Evolutionary conservation across 2,888 invertebrate genomes (phyloP).

Genomic region (Chloroclystis v-ata): DNA sequence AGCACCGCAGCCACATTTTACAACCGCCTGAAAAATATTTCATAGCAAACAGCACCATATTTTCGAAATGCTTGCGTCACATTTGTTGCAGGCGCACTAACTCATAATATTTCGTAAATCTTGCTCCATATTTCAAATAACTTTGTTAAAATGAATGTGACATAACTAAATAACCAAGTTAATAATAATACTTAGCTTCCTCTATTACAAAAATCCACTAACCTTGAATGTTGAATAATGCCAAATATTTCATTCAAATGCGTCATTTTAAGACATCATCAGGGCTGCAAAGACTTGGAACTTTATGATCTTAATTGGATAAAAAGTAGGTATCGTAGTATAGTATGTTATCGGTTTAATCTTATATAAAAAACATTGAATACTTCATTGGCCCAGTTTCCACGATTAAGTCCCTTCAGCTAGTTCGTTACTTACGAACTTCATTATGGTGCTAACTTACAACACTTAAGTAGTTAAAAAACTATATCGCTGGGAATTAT

Average conservation of each 20-base stretch:
- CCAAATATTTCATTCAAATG: no score
- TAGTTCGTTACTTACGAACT: conserved; percentile 14
- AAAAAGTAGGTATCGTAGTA: no score
- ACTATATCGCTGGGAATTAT: not conserved
- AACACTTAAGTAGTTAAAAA: conserved; percentile 5
- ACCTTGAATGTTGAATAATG: no score
- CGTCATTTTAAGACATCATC: no score
- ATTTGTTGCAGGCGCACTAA: conserved; percentile 35
- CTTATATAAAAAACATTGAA: not conserved
- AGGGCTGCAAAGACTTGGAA: no score
- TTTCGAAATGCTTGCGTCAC: conserved; percentile 24
- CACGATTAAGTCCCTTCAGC: conserved; percentile 17
- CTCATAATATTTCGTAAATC: conserved; percentile 6
- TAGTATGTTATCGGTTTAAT: not conserved
- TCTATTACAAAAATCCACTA: no score
- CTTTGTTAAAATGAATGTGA: no score
- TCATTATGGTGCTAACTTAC: conserved; percentile 13
- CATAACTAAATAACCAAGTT: no score
- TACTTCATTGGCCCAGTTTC: conserved; percentile 6
- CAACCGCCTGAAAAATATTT: conserved; percentile 19
- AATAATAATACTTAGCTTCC: no score
- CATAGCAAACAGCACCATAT: conserved; percentile 28
- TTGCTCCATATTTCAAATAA: not conserved
- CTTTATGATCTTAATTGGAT: no score
- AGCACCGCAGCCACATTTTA: no score